These are phyloP conservation scores for Aradus depressus DNA, from an alignment of 2,888 invertebrate species.

Conservation along the genomic window DNA sequence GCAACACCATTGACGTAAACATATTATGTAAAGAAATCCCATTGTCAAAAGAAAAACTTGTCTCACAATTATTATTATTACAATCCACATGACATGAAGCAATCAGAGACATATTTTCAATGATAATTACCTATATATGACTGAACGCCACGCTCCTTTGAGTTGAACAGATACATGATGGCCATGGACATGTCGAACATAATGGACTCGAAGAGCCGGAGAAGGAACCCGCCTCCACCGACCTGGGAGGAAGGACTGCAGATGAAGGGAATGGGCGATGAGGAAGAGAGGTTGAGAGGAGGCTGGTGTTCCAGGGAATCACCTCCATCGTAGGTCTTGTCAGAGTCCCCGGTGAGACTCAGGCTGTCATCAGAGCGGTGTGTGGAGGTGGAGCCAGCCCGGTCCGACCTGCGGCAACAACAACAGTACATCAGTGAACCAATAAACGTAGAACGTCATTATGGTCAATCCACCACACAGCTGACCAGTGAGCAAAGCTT, in stretches of 20 bases:
- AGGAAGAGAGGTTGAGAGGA: too few species aligned
- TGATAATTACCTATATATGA: constrained; percentile 70
- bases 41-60: too few species aligned
- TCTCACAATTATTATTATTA: too few species aligned
- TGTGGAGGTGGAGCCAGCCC: constrained; percentile 28
- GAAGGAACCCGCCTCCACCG: constrained; percentile 63
- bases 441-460: too few species aligned
- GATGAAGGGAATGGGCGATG: constrained; percentile 3
- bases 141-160: constrained; percentile 95
- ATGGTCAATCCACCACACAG: too few species aligned
- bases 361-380: constrained; percentile 30
- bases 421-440: not conserved
- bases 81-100: too few species aligned
- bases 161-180: constrained; percentile 93
- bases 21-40: too few species aligned
- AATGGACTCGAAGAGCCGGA: constrained; percentile 92
- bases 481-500: not conserved
- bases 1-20: too few species aligned
- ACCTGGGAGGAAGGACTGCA: constrained; percentile 31
- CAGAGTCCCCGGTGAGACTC: constrained; percentile 18
- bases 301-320: not conserved
- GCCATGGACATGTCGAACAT: constrained; percentile 98
- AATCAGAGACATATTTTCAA: not conserved
- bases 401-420: constrained; percentile 27
- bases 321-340: constrained; percentile 6